These are phyloP conservation scores for Zygothrica quintamaculata DNA, from an alignment of 2,888 invertebrate genomes.

Conservation along the genomic window DNA sequence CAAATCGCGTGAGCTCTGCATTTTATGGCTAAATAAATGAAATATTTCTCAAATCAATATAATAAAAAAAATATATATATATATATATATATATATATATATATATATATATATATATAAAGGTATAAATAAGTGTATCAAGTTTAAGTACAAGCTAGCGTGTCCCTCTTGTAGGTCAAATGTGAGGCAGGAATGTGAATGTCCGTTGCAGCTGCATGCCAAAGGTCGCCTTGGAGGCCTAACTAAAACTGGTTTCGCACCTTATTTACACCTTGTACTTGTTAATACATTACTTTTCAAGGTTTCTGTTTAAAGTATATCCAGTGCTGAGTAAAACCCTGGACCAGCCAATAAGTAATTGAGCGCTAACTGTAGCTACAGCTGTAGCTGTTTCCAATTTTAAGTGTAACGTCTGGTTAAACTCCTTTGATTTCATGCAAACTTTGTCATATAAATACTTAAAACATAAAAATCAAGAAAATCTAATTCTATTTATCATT, in stretches of 20 bases:
- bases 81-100: too few species aligned
- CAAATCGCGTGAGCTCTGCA: conserved; percentile 25
- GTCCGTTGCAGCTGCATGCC: conserved; percentile 19
- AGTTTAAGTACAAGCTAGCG: too few species aligned
- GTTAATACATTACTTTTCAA: conserved; percentile 46
- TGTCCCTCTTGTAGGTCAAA: conserved; percentile 40
- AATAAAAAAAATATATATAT: too few species aligned
- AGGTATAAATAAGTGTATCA: too few species aligned
- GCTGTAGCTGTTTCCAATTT: background rate
- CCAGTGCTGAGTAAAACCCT: conserved; percentile 17
- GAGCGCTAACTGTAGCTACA: too few species aligned
- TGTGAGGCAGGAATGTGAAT: conserved; percentile 26
- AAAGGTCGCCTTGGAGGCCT: conserved; percentile 53
- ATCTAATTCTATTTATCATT: conserved; percentile 40
- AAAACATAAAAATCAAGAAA: conserved; percentile 70
- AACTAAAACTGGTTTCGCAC: conserved; percentile 51
- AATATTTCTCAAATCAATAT: too few species aligned
- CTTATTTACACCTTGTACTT: background rate
- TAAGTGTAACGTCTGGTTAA: conserved; percentile 15
- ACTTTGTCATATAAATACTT: conserved; percentile 34
- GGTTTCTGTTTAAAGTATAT: conserved; percentile 24
- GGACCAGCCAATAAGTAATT: conserved; percentile 39
- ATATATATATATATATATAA: too few species aligned
- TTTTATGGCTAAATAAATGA: too few species aligned
- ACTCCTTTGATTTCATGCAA: conserved; percentile 46